Evolutionary conservation across 2,113 vertebrate genomes (phyloP).

Genomic region (Leiothrix lutea): DNA sequence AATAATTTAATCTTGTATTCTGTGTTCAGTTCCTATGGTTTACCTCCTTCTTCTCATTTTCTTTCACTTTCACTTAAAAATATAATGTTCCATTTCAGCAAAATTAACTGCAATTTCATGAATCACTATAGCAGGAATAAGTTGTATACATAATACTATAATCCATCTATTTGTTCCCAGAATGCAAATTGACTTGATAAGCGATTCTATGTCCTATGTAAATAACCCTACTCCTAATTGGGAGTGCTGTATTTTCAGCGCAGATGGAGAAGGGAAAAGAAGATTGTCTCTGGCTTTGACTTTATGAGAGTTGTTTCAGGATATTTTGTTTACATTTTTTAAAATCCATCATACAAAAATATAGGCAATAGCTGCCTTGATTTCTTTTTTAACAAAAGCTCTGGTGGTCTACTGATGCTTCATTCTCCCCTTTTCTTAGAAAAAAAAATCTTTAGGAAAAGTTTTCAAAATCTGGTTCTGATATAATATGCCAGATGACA

Average conservation of each 20-base stretch:
- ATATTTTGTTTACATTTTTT: background rate
- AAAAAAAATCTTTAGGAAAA: background rate
- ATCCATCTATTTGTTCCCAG: slow-evolving; percentile 19
- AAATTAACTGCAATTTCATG: slow-evolving; percentile 65
- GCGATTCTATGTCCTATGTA: slow-evolving; percentile 1
- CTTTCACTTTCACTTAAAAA: slow-evolving; percentile 40
- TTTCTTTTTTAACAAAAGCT: background rate
- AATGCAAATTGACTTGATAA: slow-evolving; percentile 37
- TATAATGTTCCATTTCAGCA: slow-evolving; percentile 41
- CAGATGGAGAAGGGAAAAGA: background rate
- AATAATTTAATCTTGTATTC: slow-evolving; percentile 50
- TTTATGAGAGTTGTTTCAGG: background rate
- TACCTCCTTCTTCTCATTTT: slow-evolving; percentile 30
- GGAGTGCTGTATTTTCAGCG: background rate
- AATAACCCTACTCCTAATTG: background rate
- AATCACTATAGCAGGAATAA: slow-evolving; percentile 46
- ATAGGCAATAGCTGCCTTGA: background rate
- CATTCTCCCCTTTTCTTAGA: background rate
- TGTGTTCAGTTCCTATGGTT: slow-evolving; percentile 28
- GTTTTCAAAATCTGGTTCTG: background rate
- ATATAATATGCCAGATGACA: background rate
- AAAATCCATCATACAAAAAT: background rate
- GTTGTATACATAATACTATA: slow-evolving; percentile 17
- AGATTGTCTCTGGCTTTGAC: background rate
- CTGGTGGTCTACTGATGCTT: background rate